A percentile compares a stretch with the other conserved stretches of the same genome.
Conservation (phyloP, 2,888 invertebrate genomes). For the Drosophila testacea region DNA sequence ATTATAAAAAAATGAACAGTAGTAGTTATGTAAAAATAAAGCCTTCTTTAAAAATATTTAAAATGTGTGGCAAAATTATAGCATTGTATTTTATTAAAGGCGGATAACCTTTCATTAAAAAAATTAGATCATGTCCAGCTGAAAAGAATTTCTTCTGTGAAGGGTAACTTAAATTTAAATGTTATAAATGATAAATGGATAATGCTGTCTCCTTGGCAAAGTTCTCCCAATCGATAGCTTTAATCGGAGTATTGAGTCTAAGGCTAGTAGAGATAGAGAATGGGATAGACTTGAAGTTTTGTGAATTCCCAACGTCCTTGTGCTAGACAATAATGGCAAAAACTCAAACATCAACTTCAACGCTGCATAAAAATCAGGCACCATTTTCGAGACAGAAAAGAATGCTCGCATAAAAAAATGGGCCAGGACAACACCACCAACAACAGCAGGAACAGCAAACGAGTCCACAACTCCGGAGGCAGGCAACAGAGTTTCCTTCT, state of each 20-base stretch:
- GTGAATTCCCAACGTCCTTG: constrained; percentile 70
- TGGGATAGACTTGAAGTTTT: constrained; percentile 29
- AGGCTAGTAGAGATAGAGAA: not conserved
- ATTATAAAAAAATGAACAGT: too few relatives aligned
- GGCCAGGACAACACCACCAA: constrained; percentile 41
- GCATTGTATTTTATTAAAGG: not conserved
- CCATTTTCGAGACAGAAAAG: not conserved
- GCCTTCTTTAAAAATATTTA: too few relatives aligned
- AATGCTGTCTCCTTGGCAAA: not conserved
- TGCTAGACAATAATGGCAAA: constrained; percentile 60
- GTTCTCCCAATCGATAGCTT: constrained; percentile 37
- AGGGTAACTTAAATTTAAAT: not conserved
- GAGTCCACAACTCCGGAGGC: constrained; percentile 41
- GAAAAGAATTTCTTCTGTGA: not conserved
- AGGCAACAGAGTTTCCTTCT: constrained; percentile 54
- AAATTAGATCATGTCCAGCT: not conserved
- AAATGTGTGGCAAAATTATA: not conserved
- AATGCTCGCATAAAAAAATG: constrained; percentile 25
- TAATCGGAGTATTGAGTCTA: constrained; percentile 29
- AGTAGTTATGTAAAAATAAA: too few relatives aligned
- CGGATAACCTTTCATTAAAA: too few relatives aligned
- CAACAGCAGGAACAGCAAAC: constrained; percentile 12
- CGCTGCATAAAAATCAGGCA: constrained; percentile 66
- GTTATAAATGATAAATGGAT: constrained; percentile 8
- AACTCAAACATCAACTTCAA: constrained; percentile 71